Base-by-base conservation (phyloP, 2,113 vertebrate genomes). In the Corythornis madagascariensis region DNA sequence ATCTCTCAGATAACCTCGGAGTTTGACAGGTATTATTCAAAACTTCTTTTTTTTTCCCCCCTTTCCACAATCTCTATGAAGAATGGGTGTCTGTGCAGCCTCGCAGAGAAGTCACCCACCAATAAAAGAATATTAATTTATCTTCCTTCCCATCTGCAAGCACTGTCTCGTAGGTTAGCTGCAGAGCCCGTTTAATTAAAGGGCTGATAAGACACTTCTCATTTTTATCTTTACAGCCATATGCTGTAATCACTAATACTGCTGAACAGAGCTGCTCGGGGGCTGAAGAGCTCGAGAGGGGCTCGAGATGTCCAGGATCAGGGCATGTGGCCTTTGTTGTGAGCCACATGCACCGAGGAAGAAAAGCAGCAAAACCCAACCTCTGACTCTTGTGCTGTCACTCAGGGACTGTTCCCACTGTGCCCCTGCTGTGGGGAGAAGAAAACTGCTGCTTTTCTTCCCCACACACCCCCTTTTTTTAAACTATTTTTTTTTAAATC, bases 301-400 rank as follows among this genome's bases (percentile, higher is more conserved):
- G 64, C 86, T 81, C 87, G 82, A 81, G 95, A 89, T 90, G 91
- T 60, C 64, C 82, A 72, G 86, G 67, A 89, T 87, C 64, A 60
- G 60, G 96, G 70, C 95, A 94, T 90, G 79, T 79, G 88, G 92
- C 57, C 76, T 90, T 94, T 96, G 93, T 93, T 93, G 80, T 61
- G 55, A 93, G 73, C 88, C 80, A 75, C 86, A 65, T 86, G 88
- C 73, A 70, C 83, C 2, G 6, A 75, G 42, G 88, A 86, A 84
- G 94, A 94, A 88, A 95, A 48, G 83, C 75, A 84, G 80, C 31
- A 10, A 69, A 95, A 65, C 76, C 82, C 92, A 91, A 21, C 90
- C 88, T 91, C 89, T 50, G 92, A 52, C 81, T 90, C 92, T 91
- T 70, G 38, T 72, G 91, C 74, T 91, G 89, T 93, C 87, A 76